Conservation (phyloP, 1,140 invertebrate species). For the Phymastichus coffea region DNA sequence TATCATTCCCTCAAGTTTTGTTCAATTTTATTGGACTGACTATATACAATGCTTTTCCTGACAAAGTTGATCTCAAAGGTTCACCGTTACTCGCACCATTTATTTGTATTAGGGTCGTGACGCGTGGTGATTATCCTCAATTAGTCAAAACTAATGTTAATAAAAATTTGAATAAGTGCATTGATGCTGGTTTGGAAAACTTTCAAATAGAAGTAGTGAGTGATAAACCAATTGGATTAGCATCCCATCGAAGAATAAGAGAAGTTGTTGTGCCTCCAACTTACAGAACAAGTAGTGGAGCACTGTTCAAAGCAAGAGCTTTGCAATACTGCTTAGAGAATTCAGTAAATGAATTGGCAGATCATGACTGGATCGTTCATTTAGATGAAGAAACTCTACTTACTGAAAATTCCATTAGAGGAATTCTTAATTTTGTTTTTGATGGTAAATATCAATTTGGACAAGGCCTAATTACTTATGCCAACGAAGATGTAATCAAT, state of each 20-base stretch:
- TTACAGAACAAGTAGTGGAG: conserved; percentile 87
- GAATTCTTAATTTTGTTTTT: conserved; percentile 93
- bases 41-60: conserved; percentile 93
- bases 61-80: conserved; percentile 86
- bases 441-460: conserved; percentile 96
- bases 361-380: conserved; percentile 96
- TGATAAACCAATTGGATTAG: conserved; percentile 80
- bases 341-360: conserved; percentile 81
- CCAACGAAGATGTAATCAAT: conserved; percentile 94
- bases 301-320: conserved; percentile 92
- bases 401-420: conserved; percentile 87
- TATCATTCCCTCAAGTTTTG: conserved; percentile 86
- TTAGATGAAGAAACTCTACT: conserved; percentile 96
- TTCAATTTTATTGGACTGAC: conserved; percentile 91
- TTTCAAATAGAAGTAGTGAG: conserved; percentile 97
- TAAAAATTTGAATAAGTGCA: conserved; percentile 87
- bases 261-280: conserved; percentile 85
- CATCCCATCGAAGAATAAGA: conserved; percentile 70
- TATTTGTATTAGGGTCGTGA: conserved; percentile 93
- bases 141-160: conserved; percentile 87
- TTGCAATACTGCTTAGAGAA: conserved; percentile 95
- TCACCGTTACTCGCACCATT: conserved; percentile 91
- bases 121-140: conserved; percentile 91
- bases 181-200: conserved; percentile 89
- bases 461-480: conserved; percentile 97